phyloP scores from a whole-genome alignment of 2,888 invertebrate species.

The Peribatodes rhomboidaria region DNA sequence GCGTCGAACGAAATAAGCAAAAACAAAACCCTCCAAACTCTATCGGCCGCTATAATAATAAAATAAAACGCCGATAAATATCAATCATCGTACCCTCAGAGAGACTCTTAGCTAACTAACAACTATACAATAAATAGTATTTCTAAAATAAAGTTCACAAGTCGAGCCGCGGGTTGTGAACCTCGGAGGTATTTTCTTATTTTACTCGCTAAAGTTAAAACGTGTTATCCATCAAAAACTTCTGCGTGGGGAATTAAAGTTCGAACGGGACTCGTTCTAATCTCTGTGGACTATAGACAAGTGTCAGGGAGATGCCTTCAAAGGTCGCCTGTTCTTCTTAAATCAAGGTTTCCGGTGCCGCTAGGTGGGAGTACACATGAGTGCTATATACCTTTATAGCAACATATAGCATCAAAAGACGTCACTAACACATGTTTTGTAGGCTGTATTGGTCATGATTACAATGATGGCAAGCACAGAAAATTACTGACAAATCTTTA shows the following conservation, averaged over 20 bases:
- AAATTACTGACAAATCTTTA: too few species aligned
- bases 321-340: neutral
- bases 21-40: neutral
- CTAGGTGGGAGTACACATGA: neutral
- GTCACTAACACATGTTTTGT: too few species aligned
- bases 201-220: constrained; percentile 15
- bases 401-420: too few species aligned
- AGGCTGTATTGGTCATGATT: too few species aligned
- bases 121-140: neutral
- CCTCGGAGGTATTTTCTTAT: constrained; percentile 16
- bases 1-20: neutral
- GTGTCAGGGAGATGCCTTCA: neutral
- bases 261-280: constrained; percentile 13
- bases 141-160: neutral
- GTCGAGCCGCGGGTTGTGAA: neutral
- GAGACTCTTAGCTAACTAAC: neutral
- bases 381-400: too few species aligned
- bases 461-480: too few species aligned
- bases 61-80: neutral
- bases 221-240: constrained; percentile 29
- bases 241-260: constrained; percentile 19
- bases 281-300: constrained; percentile 13
- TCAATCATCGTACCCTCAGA: neutral
- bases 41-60: neutral
- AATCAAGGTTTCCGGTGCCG: neutral